Percentiles rank a stretch among this genome's conserved stretches.
Conservation (phyloP, 2,888 invertebrate genomes). For the Orchesellides sinensis region DNA sequence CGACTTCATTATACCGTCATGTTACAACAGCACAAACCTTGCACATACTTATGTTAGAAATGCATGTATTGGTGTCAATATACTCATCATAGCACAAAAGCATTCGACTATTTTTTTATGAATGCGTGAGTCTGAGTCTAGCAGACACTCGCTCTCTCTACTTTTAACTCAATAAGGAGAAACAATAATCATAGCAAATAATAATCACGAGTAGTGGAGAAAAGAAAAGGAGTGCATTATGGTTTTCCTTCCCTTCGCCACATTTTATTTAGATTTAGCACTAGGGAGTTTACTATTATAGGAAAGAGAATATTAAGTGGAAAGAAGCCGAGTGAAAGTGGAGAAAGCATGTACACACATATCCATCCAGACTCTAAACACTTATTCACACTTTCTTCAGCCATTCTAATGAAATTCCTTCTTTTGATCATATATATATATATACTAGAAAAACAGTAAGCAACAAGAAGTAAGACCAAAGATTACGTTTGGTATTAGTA, state of each 20-base stretch:
- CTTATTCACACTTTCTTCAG: no score
- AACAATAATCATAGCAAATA: slow-evolving; percentile 9
- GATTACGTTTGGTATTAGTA: slow-evolving; percentile 6
- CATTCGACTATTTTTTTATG: no score
- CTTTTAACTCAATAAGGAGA: no score
- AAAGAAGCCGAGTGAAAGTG: slow-evolving; percentile 7
- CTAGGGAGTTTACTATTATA: background rate
- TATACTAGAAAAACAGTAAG: background rate
- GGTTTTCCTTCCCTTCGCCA: slow-evolving; percentile 1
- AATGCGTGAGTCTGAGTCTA: no score
- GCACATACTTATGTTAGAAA: no score
- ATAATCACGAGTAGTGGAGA: background rate
- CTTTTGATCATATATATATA: background rate
- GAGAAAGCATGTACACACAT: slow-evolving; percentile 13
- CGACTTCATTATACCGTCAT: background rate
- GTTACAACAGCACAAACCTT: background rate
- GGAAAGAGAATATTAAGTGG: no score
- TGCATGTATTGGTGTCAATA: no score
- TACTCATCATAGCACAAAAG: no score
- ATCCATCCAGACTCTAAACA: no score
- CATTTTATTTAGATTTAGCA: slow-evolving; percentile 28
- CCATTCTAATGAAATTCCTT: no score
- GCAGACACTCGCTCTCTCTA: no score
- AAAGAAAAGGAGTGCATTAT: background rate
- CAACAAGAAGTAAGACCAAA: background rate